phyloP scores from a whole-genome alignment of 2,888 invertebrate species.

The Hyposoter didymator region DNA sequence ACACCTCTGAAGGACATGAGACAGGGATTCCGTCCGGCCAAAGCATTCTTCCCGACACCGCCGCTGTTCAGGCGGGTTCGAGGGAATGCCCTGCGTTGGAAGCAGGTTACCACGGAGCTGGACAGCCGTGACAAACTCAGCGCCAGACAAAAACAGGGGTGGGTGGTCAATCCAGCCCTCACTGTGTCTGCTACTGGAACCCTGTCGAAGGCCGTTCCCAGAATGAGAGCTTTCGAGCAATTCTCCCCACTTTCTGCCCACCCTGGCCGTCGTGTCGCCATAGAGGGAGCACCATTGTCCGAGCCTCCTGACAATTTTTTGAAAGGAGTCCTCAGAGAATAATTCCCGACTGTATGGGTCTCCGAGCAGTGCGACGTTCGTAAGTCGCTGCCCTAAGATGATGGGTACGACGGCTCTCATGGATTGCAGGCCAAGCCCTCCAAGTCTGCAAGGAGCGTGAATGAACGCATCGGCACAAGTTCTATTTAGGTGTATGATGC shows the following conservation, averaged over 20 bases:
- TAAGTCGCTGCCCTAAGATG: neutral
- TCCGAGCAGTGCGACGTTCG: neutral
- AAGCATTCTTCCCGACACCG: constrained; percentile 70
- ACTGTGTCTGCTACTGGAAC: constrained; percentile 53
- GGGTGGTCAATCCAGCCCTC: constrained; percentile 68
- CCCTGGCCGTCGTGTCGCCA: constrained; percentile 40
- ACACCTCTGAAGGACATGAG: constrained; percentile 73
- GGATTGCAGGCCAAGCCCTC: constrained; percentile 29
- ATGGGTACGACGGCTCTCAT: constrained; percentile 10
- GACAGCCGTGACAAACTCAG: constrained; percentile 72
- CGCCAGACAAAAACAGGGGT: constrained; percentile 72
- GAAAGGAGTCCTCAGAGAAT: neutral
- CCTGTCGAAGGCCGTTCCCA: constrained; percentile 11
- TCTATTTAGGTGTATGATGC: constrained; percentile 25
- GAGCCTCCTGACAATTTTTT: constrained; percentile 5
- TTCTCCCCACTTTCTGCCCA: constrained; percentile 1
- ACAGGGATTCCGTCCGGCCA: constrained; percentile 65
- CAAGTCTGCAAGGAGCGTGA: constrained; percentile 6
- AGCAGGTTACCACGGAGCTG: constrained; percentile 74
- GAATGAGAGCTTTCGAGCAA: neutral
- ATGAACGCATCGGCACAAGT: constrained; percentile 34
- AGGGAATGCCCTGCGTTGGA: constrained; percentile 69
- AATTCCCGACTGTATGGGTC: neutral
- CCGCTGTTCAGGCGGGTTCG: constrained; percentile 71
- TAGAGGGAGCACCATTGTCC: neutral